These are phyloP conservation scores for Strix aluco DNA, from an alignment of 2,113 vertebrate species.

Conservation along the genomic window DNA sequence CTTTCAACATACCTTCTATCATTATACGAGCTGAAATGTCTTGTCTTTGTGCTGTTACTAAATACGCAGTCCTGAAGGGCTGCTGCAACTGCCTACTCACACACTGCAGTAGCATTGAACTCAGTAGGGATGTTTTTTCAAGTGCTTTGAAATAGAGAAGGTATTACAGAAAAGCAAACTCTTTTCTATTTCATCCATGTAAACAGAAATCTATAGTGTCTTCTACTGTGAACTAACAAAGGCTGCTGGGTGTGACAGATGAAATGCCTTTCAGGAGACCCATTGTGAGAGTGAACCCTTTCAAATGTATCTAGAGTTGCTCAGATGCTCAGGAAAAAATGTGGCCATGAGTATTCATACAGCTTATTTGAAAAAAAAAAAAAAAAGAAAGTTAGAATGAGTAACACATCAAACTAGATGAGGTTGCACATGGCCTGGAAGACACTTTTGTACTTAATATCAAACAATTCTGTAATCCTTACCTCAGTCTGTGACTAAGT, in stretches of 20 bases:
- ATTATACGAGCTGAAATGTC: neutral
- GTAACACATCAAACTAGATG: neutral
- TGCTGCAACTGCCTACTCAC: conserved; percentile 12
- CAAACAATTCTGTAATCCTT: neutral
- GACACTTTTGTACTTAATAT: neutral
- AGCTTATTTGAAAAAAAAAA: neutral
- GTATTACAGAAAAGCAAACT: conserved; percentile 28
- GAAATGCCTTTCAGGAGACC: conserved; percentile 38
- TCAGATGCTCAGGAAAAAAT: conserved; percentile 5
- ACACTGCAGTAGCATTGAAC: conserved; percentile 10
- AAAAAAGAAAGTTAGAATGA: neutral
- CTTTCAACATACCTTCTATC: conserved; percentile 21
- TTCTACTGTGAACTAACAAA: conserved; percentile 52
- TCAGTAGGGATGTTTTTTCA: conserved; percentile 24
- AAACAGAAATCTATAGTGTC: conserved; percentile 58
- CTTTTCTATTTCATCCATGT: conserved; percentile 33
- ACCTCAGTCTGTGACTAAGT: neutral
- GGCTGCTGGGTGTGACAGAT: conserved; percentile 12
- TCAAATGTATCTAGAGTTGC: conserved; percentile 1
- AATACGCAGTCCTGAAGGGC: conserved; percentile 21
- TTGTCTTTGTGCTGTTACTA: conserved; percentile 23
- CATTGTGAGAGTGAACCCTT: conserved; percentile 7
- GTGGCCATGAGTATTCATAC: neutral
- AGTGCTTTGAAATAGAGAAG: conserved; percentile 47
- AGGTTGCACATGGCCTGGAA: neutral